phyloP scores from a whole-genome alignment of 2,113 vertebrate genomes.

The Lampris incognitus region DNA sequence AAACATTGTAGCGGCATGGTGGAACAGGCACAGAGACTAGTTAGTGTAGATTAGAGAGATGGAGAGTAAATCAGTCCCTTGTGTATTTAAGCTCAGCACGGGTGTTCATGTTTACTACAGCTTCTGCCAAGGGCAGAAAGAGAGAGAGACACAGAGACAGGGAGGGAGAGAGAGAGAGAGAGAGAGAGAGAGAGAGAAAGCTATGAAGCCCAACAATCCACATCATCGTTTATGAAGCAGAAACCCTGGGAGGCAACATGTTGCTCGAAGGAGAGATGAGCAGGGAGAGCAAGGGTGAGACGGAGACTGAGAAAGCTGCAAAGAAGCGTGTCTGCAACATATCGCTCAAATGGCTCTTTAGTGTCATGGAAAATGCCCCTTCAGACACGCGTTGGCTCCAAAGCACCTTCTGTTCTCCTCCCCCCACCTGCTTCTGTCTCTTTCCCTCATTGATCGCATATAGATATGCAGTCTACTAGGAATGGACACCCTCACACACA shows the following conservation, averaged over 20 bases:
- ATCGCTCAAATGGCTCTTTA: conserved; percentile 60
- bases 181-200: neutral
- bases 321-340: conserved; percentile 29
- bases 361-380: conserved; percentile 36
- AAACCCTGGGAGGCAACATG: conserved; percentile 45
- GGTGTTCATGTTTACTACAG: conserved; percentile 61
- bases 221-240: conserved; percentile 51
- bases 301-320: neutral
- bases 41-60: neutral
- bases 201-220: conserved; percentile 38
- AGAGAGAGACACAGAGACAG: conserved; percentile 12
- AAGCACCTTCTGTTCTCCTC: conserved; percentile 30
- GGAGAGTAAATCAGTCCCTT: conserved; percentile 49
- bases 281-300: neutral
- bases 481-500: conserved; percentile 53
- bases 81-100: conserved; percentile 47
- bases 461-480: conserved; percentile 54
- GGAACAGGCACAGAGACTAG: conserved; percentile 47
- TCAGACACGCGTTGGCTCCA: conserved; percentile 29
- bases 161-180: neutral
- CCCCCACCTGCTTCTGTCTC: conserved; percentile 39
- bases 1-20: conserved; percentile 51
- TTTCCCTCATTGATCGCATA: conserved; percentile 67
- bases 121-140: conserved; percentile 53
- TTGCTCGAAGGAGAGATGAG: conserved; percentile 13